Evolutionary conservation across 2,113 vertebrate genomes (phyloP), one percentile per base, ranked within the genome.

Genomic region (Erythrocercus mccallii): DNA sequence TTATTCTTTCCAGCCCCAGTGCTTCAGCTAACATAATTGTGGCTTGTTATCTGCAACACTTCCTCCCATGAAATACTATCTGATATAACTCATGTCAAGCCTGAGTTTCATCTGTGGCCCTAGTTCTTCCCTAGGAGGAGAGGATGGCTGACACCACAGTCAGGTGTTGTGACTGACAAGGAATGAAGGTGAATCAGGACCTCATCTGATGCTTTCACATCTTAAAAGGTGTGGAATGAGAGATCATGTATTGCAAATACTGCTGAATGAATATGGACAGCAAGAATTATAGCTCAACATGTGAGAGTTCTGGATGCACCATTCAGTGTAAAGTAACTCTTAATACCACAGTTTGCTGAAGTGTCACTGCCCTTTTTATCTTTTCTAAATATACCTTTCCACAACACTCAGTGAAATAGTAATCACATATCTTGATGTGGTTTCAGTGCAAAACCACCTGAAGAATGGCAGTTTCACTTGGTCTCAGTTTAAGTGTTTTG

Each of bases 391-490:
- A 84, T 0, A 73, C 14, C n/a, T 86, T 87, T 91, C 61, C 48
- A 68, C 22, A 76, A 17, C 6, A 5, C 21, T 66, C 5, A 1
- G 15, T 25, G 40, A 84, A 91, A 86, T 4, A 90, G 40, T 4
- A 4, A 38, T 28, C 15, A 7, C 30, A 13, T 74, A 16, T 81
- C 79, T 77, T 89, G 62, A 69, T 1, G 4, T 20, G 22, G 37
- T 93, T 95, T 95, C 79, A 51, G 28, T 66, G 22, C 35, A 94
- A 95, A 94, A 56, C 13, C 47, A 56, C 58, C 27, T 58, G 33
- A 94, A 82, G 64, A 95, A 91, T n/a, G 25, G 15, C 38, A 95
- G 91, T 95, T 96, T 96, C 90, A 77, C 70, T 65, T 82, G 28
- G 64, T 65, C 35, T 79, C 73, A 66, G 35, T 94, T 88, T 88